Percentiles rank a stretch among this genome's conserved stretches.
Conservation (phyloP, 2,113 vertebrate species). For the Pipa parva region DNA sequence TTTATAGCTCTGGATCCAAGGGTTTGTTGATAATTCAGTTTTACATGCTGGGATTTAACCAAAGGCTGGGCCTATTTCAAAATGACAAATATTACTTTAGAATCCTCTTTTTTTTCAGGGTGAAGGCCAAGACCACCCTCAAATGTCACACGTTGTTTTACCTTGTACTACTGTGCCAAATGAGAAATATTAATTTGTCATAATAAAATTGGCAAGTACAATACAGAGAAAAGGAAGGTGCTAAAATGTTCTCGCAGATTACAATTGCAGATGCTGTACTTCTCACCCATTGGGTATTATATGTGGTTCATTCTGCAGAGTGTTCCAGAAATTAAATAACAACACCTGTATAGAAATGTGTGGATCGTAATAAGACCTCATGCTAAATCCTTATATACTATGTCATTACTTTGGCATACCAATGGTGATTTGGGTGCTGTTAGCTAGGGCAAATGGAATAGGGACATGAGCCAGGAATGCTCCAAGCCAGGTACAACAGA, state of each 20-base stretch:
- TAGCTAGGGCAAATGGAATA: slow-evolving; percentile 18
- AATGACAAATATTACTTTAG: no score
- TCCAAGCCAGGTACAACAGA: slow-evolving; percentile 32
- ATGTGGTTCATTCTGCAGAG: slow-evolving; percentile 19
- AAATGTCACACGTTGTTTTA: neutral
- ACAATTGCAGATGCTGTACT: slow-evolving; percentile 15
- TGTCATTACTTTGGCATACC: slow-evolving; percentile 36
- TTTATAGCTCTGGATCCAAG: no score
- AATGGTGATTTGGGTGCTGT: neutral
- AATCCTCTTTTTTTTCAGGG: no score
- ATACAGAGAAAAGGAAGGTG: neutral
- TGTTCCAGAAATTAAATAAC: slow-evolving; percentile 18
- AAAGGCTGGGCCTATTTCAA: no score
- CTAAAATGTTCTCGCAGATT: neutral
- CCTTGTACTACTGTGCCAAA: neutral
- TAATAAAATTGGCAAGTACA: slow-evolving; percentile 7
- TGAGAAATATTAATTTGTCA: slow-evolving; percentile 7
- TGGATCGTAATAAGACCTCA: slow-evolving; percentile 1
- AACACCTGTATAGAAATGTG: slow-evolving; percentile 25
- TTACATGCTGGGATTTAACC: no score
- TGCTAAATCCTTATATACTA: slow-evolving; percentile 23
- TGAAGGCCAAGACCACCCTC: slow-evolving; percentile 19
- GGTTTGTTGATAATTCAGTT: no score
- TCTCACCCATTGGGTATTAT: slow-evolving; percentile 18
- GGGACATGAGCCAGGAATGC: slow-evolving; percentile 22